Evolutionary conservation across 2,888 invertebrate species (phyloP), one percentile per base, ranked within the genome.

Genomic region (Microctonus aethiopoides): DNA sequence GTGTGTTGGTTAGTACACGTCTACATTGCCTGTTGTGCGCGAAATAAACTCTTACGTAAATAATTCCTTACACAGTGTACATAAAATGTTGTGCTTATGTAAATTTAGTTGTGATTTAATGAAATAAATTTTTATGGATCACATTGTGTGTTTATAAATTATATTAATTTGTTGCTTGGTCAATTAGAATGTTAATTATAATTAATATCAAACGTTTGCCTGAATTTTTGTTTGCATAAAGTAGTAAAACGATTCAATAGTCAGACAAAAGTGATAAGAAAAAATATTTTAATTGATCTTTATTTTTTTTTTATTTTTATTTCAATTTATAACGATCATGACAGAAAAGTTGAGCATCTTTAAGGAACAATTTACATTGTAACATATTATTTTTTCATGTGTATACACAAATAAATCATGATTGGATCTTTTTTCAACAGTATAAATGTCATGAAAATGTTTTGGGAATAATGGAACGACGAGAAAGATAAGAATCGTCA

Each of bases 391-490:
- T n/a, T 39, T 13, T 6, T n/a, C 13, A 39, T 39, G n/a, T 10
- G 36, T 36, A 10, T 39, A 3, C n/a, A 11, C 13, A n/a, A n/a
- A 39, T 4, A 13, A n/a, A 39, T 39, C 16, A 46, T 5, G 6
- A 16, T 16, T 9, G 16, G 6, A 46, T 46, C 6, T 0, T 16
- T 20, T 46, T 16, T 4, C 9, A n/a, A 46, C 16, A 46, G 16
- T 46, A 46, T 46, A 16, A 7, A n/a, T 2, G 16, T 16, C 6
- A 46, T 46, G 9, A 20, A n/a, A 46, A 46, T 16, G 3, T 46
- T 46, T 46, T 7, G 7, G 16, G 59, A 72, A 61, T 61, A 62
- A 59, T 34, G 62, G 69, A 51, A 36, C 24, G 26, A 26, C 11
- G 13, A 11, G 2, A 26, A n/a, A 11, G 26, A 54, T 54, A 54